Evolutionary conservation across 2,113 vertebrate species (phyloP), one percentile per base, ranked within the genome.

Genomic region (Mirza zaza): DNA sequence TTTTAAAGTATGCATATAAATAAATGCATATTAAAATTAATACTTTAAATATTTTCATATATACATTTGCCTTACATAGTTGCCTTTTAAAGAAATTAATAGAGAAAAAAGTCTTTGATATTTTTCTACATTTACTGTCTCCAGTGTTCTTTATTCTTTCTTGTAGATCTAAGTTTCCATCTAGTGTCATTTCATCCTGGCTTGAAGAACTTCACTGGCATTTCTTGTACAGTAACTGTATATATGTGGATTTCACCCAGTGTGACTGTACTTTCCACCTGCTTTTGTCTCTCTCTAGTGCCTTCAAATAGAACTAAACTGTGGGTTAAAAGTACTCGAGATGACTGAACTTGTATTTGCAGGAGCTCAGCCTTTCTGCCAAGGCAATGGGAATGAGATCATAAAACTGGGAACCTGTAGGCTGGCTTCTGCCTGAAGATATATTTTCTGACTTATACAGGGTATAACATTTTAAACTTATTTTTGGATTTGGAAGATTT

Each of bases 401-500:
- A 8, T 1, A 42, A 76, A 55, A 29, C 10, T 21, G 29, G 17
- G 45, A 45, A 4, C 14, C 23, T 29, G 7, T 34, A 7, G 32
- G 25, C 20, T 79, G 52, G 27, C 39, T 85, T 61, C 55, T 80
- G 25, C 10, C 55, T 57, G 17, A 34, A 67, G 55, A 70, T 8
- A 18, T 67, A 29, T 61, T 55, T 68, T 50, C 15, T 36, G 13
- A 70, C 13, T 59, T 73, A 13, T 6, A 42, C 17, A 80, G 18
- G 4, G 8, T 23, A 75, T 50, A 81, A 57, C 4, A 83, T 67
- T 79, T 77, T 34, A 73, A 90, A 42, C 17, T 32, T 59, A 70
- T 45, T 61, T 93, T 96, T 86, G 63, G 32, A 50, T 95, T 77
- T 77, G 32, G 42, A 84, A 55, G 13, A 68, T 73, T 61, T 90